A percentile compares a stretch with the other conserved stretches of the same genome.
Evolutionary conservation across 2,888 invertebrate species (phyloP).

Genomic region (Thelaira solivaga): DNA sequence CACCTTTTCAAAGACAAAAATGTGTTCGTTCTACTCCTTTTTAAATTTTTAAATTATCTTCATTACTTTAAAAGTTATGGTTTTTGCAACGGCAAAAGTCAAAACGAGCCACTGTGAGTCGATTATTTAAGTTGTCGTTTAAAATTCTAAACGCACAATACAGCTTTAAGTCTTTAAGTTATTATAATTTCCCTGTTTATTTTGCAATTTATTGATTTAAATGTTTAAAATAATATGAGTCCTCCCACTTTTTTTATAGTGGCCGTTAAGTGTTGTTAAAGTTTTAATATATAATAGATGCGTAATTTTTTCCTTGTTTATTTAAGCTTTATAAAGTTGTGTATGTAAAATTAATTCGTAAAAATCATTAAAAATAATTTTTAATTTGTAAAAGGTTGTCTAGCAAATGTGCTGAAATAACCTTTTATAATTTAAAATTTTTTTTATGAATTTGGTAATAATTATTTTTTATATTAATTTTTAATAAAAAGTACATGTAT

Average conservation of each 20-base stretch:
- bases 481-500: constrained; percentile 24
- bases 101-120: neutral
- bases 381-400: no score
- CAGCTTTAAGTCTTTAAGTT: constrained; percentile 49
- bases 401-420: no score
- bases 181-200: constrained; percentile 23
- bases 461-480: constrained; percentile 20
- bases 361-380: no score
- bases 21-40: no score
- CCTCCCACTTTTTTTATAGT: constrained; percentile 41
- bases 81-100: neutral
- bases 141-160: constrained; percentile 38
- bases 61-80: no score
- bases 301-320: constrained; percentile 26
- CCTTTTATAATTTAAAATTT: no score
- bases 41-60: neutral
- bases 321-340: constrained; percentile 33
- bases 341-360: no score
- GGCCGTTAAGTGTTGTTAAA: constrained; percentile 47
- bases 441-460: no score
- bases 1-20: no score
- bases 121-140: neutral
- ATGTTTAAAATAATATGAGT: constrained; percentile 15
- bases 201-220: constrained; percentile 32
- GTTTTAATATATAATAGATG: constrained; percentile 26